A percentile compares a stretch with the other conserved stretches of the same genome.
These are phyloP conservation scores for Drosophila orosa DNA, from an alignment of 1,140 invertebrate species.

Conservation along the genomic window DNA sequence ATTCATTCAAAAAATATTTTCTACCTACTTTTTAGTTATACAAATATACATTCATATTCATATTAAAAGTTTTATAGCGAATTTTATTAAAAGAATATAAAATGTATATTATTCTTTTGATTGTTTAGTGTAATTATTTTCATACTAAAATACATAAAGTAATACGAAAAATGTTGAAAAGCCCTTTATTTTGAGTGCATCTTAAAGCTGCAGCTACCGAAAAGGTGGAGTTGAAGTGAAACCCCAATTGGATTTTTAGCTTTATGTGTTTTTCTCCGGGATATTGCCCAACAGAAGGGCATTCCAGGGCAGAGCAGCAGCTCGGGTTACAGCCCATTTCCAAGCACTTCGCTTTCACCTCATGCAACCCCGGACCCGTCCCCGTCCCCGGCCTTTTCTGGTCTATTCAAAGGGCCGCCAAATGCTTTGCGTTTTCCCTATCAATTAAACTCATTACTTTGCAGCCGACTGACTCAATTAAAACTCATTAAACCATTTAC, in stretches of 20 bases:
- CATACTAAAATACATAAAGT: too few species aligned
- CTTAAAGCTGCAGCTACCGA: conserved; percentile 21
- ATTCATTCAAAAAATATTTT: too few species aligned
- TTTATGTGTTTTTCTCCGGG: conserved; percentile 14
- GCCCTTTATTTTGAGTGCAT: conserved; percentile 5
- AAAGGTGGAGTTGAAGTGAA: conserved; percentile 33
- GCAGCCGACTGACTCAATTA: conserved; percentile 68
- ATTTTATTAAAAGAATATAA: too few species aligned
- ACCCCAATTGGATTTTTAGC: conserved; percentile 14
- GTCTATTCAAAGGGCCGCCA: conserved; percentile 46
- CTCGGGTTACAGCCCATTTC: conserved; percentile 42
- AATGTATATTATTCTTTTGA: too few species aligned
- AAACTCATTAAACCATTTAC: conserved; percentile 82
- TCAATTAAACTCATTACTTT: conserved; percentile 78
- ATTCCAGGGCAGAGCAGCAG: conserved; percentile 44
- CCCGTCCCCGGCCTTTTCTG: conserved; percentile 4
- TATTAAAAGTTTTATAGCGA: too few species aligned
- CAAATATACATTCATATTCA: too few species aligned
- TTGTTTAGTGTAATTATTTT: neutral
- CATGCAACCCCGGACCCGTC: conserved; percentile 34
- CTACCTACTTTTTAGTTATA: too few species aligned
- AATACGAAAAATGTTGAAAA: too few species aligned
- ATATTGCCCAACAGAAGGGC: conserved; percentile 58
- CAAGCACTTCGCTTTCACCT: conserved; percentile 63
- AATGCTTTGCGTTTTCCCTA: conserved; percentile 54